These are phyloP conservation scores for Chloropsis hardwickii DNA, from an alignment of 2,113 vertebrate genomes.

Conservation along the genomic window DNA sequence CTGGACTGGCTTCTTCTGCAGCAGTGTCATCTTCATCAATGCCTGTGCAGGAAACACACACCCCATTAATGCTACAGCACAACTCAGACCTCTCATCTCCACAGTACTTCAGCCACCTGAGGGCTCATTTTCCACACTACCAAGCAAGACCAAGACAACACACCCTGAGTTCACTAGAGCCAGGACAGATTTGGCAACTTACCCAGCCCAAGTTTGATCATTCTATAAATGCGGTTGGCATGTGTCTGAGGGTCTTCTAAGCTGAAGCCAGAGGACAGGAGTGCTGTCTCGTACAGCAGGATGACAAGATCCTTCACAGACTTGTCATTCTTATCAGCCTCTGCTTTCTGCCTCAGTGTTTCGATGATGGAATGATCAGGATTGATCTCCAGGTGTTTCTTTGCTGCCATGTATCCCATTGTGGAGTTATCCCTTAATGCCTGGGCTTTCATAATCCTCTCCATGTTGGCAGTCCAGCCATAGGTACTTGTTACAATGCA, in stretches of 20 bases:
- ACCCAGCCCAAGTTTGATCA: constrained; percentile 97
- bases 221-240: constrained; percentile 84
- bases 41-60: constrained; percentile 60
- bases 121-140: rapidly evolving
- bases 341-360: constrained; percentile 82
- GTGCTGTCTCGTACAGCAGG: constrained; percentile 78
- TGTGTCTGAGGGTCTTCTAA: constrained; percentile 86
- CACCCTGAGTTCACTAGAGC: rapidly evolving
- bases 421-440: constrained; percentile 82
- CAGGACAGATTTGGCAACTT: neutral
- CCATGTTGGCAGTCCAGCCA: constrained; percentile 86
- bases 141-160: rapidly evolving
- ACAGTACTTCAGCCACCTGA: rapidly evolving
- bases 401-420: constrained; percentile 87
- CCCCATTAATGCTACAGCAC: rapidly evolving
- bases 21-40: constrained; percentile 91
- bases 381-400: constrained; percentile 84
- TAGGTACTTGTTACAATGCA: constrained; percentile 80
- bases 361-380: constrained; percentile 82
- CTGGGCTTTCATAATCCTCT: constrained; percentile 85
- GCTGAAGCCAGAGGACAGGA: constrained; percentile 83
- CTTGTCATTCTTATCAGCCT: constrained; percentile 86
- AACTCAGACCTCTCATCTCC: rapidly evolving
- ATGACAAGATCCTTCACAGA: constrained; percentile 87
- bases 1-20: constrained; percentile 77